A percentile compares a stretch with the other conserved stretches of the same genome.
phyloP scores from a whole-genome alignment of 2,113 vertebrate genomes.

The Cololabis saira region DNA sequence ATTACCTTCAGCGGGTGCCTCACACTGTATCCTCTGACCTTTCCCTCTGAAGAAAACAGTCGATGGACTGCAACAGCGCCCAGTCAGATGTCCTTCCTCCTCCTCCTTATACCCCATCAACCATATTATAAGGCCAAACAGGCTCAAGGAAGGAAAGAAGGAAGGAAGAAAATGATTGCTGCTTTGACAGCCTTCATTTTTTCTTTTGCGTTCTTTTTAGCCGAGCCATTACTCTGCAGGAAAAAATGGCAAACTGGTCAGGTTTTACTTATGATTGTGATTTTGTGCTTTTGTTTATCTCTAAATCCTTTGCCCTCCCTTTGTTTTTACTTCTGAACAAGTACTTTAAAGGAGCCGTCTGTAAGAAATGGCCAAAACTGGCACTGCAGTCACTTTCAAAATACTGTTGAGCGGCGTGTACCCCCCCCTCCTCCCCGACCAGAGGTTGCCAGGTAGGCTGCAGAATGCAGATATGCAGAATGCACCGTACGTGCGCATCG shows the following conservation, averaged over 20 bases:
- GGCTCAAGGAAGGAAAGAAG: slow-evolving; percentile 5
- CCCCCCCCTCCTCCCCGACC: no score
- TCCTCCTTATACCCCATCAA: slow-evolving; percentile 46
- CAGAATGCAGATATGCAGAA: no score
- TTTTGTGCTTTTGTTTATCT: slow-evolving; percentile 1
- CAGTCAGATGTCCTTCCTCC: slow-evolving; percentile 72
- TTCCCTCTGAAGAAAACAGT: slow-evolving; percentile 77
- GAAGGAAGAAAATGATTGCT: slow-evolving; percentile 11
- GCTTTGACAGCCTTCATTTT: slow-evolving; percentile 10
- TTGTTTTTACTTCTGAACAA: slow-evolving; percentile 11
- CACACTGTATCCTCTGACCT: slow-evolving; percentile 76
- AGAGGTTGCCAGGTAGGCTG: no score
- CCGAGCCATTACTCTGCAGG: slow-evolving; percentile 1
- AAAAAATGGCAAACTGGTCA: slow-evolving; percentile 3
- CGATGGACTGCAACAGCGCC: slow-evolving; percentile 75
- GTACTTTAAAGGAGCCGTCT: no score
- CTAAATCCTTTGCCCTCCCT: slow-evolving; percentile 3
- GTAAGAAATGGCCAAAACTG: no score
- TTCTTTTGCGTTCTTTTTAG: slow-evolving; percentile 19
- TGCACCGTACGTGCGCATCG: no score
- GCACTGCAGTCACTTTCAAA: no score
- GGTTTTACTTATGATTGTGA: neutral
- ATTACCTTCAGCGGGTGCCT: slow-evolving; percentile 78
- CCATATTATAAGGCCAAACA: slow-evolving; percentile 43
- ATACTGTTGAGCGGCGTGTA: no score